Evolutionary conservation across 2,888 invertebrate species (phyloP).

Genomic region (Scrobipalpa costella): DNA sequence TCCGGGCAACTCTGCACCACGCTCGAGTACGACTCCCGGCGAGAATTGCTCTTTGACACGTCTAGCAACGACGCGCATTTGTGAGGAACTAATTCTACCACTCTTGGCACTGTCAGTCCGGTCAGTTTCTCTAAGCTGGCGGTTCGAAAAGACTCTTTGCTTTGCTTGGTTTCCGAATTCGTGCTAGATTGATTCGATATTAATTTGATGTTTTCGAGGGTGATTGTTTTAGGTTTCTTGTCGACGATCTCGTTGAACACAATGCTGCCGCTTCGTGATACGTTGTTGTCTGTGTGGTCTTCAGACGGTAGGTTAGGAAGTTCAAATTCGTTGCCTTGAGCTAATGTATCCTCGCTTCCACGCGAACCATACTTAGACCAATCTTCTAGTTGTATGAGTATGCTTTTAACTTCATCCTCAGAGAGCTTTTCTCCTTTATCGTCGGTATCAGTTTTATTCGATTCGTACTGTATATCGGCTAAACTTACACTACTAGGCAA

Average conservation of each 20-base stretch:
- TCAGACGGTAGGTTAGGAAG: conserved; percentile 71
- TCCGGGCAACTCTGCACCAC: conserved; percentile 61
- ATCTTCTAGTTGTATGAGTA: conserved; percentile 71
- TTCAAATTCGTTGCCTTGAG: conserved; percentile 73
- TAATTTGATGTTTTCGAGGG: conserved; percentile 66
- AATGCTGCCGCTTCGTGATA: conserved; percentile 49
- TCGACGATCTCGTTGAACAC: conserved; percentile 77
- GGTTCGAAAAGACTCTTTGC: conserved; percentile 51
- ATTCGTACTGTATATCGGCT: conserved; percentile 68
- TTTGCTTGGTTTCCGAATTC: conserved; percentile 47
- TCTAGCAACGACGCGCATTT: conserved; percentile 40
- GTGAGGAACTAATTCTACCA: conserved; percentile 43
- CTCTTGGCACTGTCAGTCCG: conserved; percentile 40
- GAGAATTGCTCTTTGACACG: conserved; percentile 32
- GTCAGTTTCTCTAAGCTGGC: conserved; percentile 54
- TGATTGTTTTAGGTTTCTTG: conserved; percentile 74
- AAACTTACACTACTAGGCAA: conserved; percentile 67
- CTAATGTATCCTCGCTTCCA: conserved; percentile 72
- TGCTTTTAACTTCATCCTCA: conserved; percentile 73
- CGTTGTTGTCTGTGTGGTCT: conserved; percentile 54
- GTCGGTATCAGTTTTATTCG: conserved; percentile 57
- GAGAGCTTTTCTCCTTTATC: conserved; percentile 61
- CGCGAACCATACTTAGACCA: conserved; percentile 76
- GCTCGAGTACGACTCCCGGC: conserved; percentile 39
- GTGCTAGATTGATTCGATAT: conserved; percentile 60